Percentiles rank a stretch among this genome's conserved stretches.
phyloP scores from a whole-genome alignment of 2,888 invertebrate species.

The Anoplius nigerrimus region DNA sequence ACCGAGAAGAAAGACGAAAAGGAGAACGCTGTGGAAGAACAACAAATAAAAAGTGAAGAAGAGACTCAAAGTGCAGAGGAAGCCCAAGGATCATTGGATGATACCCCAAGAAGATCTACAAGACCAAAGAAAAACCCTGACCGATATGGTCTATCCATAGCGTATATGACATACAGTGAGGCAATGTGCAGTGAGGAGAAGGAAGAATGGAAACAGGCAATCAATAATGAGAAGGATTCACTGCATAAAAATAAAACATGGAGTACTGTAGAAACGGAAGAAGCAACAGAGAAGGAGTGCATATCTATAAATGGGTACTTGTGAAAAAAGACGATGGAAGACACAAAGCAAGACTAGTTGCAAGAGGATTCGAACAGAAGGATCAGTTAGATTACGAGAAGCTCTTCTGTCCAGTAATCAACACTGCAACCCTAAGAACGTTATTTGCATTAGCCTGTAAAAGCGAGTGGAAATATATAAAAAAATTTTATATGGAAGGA shows the following conservation, averaged over 20 bases:
- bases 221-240: constrained; percentile 43
- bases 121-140: not conserved
- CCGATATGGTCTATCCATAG: not conserved
- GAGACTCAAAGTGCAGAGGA: not conserved
- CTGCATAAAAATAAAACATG: constrained; percentile 48
- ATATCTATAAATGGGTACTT: constrained; percentile 49
- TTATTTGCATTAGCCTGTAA: constrained; percentile 6
- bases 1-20: not conserved
- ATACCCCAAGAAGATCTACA: not conserved
- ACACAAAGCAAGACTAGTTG: constrained; percentile 14
- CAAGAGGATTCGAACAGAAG: constrained; percentile 14
- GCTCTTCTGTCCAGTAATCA: constrained; percentile 15
- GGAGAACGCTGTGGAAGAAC: not conserved
- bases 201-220: constrained; percentile 24
- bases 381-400: constrained; percentile 11
- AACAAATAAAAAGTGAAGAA: not conserved
- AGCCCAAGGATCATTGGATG: no score
- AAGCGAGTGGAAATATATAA: not conserved
- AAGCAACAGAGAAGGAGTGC: constrained; percentile 33
- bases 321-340: constrained; percentile 46
- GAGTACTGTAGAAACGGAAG: constrained; percentile 29
- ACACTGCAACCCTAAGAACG: not conserved
- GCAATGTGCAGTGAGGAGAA: constrained; percentile 14
- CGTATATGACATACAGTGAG: constrained; percentile 18
- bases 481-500: constrained; percentile 18